These are phyloP conservation scores for Oligia strigilis DNA, from an alignment of 2,888 invertebrate species.

Conservation along the genomic window DNA sequence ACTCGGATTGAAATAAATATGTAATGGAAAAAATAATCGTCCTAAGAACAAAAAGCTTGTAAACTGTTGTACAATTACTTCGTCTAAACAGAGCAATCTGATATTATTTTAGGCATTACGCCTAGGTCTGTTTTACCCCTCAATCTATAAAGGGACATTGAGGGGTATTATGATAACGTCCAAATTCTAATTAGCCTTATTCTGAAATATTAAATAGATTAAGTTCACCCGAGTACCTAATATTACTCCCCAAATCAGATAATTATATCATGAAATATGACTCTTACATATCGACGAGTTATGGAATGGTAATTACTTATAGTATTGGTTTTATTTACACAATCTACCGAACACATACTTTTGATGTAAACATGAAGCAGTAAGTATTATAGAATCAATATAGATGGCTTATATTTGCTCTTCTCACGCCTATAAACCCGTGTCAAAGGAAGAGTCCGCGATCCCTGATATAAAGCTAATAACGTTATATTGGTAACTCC, in stretches of 20 bases:
- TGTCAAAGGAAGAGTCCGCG: conserved; percentile 71
- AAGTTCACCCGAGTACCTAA: conserved; percentile 19
- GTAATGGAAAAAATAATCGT: no score
- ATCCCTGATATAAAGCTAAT: conserved; percentile 72
- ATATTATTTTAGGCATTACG: neutral
- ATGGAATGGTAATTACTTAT: conserved; percentile 32
- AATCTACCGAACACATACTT: conserved; percentile 45
- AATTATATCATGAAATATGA: conserved; percentile 39
- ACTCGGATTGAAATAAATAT: neutral
- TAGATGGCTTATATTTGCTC: conserved; percentile 68
- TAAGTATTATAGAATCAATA: conserved; percentile 74
- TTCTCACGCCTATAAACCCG: conserved; percentile 70
- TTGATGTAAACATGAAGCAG: conserved; percentile 54
- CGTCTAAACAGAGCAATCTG: neutral
- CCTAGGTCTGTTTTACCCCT: neutral
- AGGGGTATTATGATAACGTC: conserved; percentile 23
- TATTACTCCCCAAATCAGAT: conserved; percentile 26
- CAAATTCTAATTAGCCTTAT: conserved; percentile 26
- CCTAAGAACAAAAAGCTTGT: neutral
- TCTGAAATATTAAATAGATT: conserved; percentile 25
- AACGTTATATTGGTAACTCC: conserved; percentile 69
- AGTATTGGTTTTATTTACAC: conserved; percentile 41
- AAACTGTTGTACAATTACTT: neutral
- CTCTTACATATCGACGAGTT: conserved; percentile 6
- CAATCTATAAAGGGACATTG: conserved; percentile 7